Evolutionary conservation across 2,113 vertebrate species (phyloP), one percentile per base, ranked within the genome.

Genomic region (Oncorhynchus nerka): DNA sequence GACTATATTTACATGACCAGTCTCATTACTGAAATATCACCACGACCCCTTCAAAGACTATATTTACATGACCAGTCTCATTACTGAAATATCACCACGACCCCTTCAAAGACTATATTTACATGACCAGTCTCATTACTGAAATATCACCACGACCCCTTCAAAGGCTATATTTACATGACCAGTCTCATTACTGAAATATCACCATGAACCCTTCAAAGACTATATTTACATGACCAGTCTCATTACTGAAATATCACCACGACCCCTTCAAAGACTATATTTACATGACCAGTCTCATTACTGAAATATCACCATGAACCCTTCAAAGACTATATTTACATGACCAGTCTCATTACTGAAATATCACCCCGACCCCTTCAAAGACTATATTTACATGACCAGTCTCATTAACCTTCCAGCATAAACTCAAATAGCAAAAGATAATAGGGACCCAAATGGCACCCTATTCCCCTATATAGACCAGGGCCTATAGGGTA

Each of bases 371-470:
- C 71, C 68, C 11, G 49, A 68, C n/a, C 71, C 11, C n/a, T 73
- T 57, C 22, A 66, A 24, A 73, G 57, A 57, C 71, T 22, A 39
- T 74, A 77, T 83, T 85, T 69, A 78, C 59, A 34, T 26, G 49
- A 34, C 61, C 70, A 81, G 83, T 70, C 77, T 76, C 45, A 86
- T 84, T 73, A 83, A 80, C 7, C 76, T 66, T 70, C 4, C 32
- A 15, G 68, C 68, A 2, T 64, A 74, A 78, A 76, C 34, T 39
- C 34, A 57, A 85, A 82, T 68, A 26, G 19, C 1, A 32, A 22
- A 66, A 80, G 74, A 73, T 59, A 19, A 76, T 57, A 65, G 49
- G 49, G 13, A 15, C 12, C 49, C 49, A 4, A 51, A 16, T 16
- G 39, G 39, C 39, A 39, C 7, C 34, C 34, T 39, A 39, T 39